Base-by-base conservation (phyloP, 2,113 vertebrate genomes). In the Mesembrinibis cayennensis region DNA sequence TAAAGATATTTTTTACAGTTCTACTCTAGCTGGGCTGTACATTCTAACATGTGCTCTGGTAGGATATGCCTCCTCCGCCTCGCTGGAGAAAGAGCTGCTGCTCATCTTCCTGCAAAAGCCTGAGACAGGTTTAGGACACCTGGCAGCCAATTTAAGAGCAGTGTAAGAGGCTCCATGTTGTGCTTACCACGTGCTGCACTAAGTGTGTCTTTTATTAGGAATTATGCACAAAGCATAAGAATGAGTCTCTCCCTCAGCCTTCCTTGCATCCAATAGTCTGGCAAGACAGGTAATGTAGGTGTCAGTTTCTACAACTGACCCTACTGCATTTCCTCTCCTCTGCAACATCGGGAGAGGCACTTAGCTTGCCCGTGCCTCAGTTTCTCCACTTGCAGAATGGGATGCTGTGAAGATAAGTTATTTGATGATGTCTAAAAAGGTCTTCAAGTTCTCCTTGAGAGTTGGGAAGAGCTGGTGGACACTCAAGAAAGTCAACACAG, bases 271-370 rank as follows among this genome's bases (percentile, higher is more conserved):
- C 32, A 47, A 6, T 5, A 47, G 2, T 56, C 79, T 36, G 32
- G 56, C 53, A 80, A 36, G n/a, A 49, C 11, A 72, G 30, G 3
- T 10, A 34, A 63, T 6, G 14, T 6, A 22, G 15, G 13, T 49
- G 25, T 26, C 82, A 14, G 23, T 71, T 90, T 63, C 77, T 79
- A 7, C 11, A 67, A 3, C 1, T 17, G 18, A 9, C 34, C 34
- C 52, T 82, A 7, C 32, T 25, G 34, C 12, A 11, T 59, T 73
- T 87, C 30, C 10, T 38, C 38, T 38, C 40, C 38, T 77, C 36
- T 67, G 47, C 0, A 0, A 32, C 52, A n/a, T 3, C 0, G 0
- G 8, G 8, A 36, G 32, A 45, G 44, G 7, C 29, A 50, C 30
- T 72, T 52, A 52, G 25, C 36, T 74, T 69, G 18, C 38, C 16